Base-by-base conservation (phyloP, 1,140 invertebrate genomes). In the Panagrolaimus sp. region DNA sequence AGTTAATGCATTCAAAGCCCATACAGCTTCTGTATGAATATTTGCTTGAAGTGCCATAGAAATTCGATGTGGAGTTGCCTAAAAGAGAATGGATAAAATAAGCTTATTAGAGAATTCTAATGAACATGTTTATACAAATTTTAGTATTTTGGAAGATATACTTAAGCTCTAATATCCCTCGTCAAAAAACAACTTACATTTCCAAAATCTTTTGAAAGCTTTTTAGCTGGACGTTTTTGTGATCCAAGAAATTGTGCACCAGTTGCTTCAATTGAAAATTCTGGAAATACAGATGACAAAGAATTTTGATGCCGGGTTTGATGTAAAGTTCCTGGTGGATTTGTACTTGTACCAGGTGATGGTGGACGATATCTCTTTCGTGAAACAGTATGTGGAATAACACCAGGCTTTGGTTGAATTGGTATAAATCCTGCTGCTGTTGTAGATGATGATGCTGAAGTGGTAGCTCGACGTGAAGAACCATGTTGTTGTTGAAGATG, bases 21-120 rank as follows among this genome's bases (percentile, higher is more conserved):
- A 99, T 66, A 91, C 93, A 65, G 91, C 93, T 85, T 99, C 96
- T 1, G 92, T 91, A 47, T 98, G 85, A 61, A 98, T 87, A 25
- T 93, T 96, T n/a, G 92, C 96, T 76, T 94, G 90, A 77, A 99
- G 88, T 70, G 92, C 89, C 95, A 99, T 97, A 87, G 97, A 92
- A 61, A 98, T 88, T 73, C 93, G 88, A 93, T 94, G 97, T 44
- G 93, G 91, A 8, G 70, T 46, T 8, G 64, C 69, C 71, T 72
- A 51, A 51, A 72, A 44, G 31, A 7, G 31, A 38, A 2, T 2
- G 2, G 31, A 38, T 38, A 38, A 38, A 38, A n/a, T n/a, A n/a
- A n/a, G n/a, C n/a, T n/a, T n/a, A n/a, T n/a, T n/a, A n/a, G n/a
- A n/a, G n/a, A n/a, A n/a, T n/a, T n/a, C n/a, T n/a, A n/a, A n/a